These are phyloP conservation scores for Physella acuta DNA, from an alignment of 1,140 invertebrate genomes.

Conservation along the genomic window DNA sequence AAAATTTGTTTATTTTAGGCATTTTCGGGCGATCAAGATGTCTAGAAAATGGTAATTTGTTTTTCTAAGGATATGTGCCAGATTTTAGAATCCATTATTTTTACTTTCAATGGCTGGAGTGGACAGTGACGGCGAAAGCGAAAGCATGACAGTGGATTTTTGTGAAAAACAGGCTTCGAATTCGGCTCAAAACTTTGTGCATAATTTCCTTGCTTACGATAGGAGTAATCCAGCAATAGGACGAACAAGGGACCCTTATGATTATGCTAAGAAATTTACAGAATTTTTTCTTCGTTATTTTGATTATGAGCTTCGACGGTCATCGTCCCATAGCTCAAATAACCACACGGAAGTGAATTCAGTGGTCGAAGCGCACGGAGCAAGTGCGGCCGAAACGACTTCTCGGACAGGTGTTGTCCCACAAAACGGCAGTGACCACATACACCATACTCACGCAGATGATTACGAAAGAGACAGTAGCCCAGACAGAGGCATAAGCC, in stretches of 20 bases:
- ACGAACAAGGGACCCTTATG: constrained; percentile 61
- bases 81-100: constrained; percentile 12
- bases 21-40: no score
- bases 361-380: constrained; percentile 17
- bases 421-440: constrained; percentile 28
- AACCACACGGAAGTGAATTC: constrained; percentile 29
- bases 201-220: constrained; percentile 77
- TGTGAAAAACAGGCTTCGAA: constrained; percentile 83
- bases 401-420: not conserved
- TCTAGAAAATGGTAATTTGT: not conserved
- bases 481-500: constrained; percentile 63
- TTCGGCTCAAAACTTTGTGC: constrained; percentile 82
- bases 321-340: constrained; percentile 28
- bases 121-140: constrained; percentile 38
- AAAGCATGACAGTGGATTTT: constrained; percentile 67
- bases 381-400: constrained; percentile 4
- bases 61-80: not conserved
- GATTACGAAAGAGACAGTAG: constrained; percentile 68
- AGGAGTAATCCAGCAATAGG: constrained; percentile 68
- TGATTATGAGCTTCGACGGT: constrained; percentile 44
- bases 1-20: not conserved
- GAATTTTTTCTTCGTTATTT: constrained; percentile 72
- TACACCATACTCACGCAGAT: constrained; percentile 60
- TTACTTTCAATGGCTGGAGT: constrained; percentile 38
- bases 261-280: constrained; percentile 79